Base-by-base conservation (phyloP, 1,140 invertebrate genomes). In the Eueides isabella region DNA sequence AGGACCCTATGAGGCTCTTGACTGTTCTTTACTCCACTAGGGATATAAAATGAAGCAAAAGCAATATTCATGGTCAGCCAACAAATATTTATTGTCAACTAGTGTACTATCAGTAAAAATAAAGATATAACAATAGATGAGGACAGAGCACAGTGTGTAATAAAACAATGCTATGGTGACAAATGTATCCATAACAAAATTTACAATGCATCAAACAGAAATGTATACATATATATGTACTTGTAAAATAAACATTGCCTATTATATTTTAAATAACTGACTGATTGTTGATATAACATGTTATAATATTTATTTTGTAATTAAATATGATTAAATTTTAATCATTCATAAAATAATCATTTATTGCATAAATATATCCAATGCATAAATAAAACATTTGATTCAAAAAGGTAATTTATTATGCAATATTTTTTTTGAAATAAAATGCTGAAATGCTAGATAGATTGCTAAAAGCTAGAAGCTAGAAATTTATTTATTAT, bases 181-280 rank as follows among this genome's bases (percentile, higher is more conserved):
- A 55, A 55, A 55, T 55, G 48, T 55, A 55, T 55, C 48, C 48
- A 55, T 55, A 55, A 55, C 23, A 55, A 55, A 26, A 55, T 26
- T 23, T 55, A 12, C 48, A 55, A 55, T 26, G 48, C 48, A 4
- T 26, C 48, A 26, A 55, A 55, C 48, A 55, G 19, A 44, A 7
- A 19, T 16, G 0, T 44, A 44, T 44, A 44, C n/a, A 19, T 26
- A 26, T 55, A 19, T n/a, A 26, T 55, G 7, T n/a, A 44, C 41
- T 26, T 55, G 19, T 55, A 26, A 55, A 44, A 44, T 44, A 44
- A 44, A 44, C 7, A 44, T 44, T 19, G 41, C 9, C 41, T 55
- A 55, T 23, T 55, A 55, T 55, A 55, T 23, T 23, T 19, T 44
- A 19, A 44, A 44, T 44, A n/a, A 16, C 35, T 38, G 41, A 19